These are phyloP conservation scores for Smittia sp. DNA, from an alignment of 2,888 invertebrate species.

Conservation along the genomic window DNA sequence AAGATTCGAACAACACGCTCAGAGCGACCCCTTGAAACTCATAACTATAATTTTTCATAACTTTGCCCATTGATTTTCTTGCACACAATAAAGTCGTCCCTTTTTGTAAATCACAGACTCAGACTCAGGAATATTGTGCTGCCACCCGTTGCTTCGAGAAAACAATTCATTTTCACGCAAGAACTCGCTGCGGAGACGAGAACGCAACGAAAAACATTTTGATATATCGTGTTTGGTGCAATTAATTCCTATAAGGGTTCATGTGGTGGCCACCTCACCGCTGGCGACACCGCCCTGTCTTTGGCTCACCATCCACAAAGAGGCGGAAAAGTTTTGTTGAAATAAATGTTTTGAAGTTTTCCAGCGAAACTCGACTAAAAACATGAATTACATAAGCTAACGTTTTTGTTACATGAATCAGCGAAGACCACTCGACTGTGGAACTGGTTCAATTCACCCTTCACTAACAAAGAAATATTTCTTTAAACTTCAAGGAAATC, in stretches of 20 bases:
- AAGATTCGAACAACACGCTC: background rate
- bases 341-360: slow-evolving; percentile 3
- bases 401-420: too few relatives aligned
- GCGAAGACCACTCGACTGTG: too few relatives aligned
- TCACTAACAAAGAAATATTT: too few relatives aligned
- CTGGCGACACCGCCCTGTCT: too few relatives aligned
- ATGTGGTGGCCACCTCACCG: slow-evolving; percentile 19
- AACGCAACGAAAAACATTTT: slow-evolving; percentile 22
- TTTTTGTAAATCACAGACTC: slow-evolving; percentile 29
- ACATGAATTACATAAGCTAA: too few relatives aligned
- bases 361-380: too few relatives aligned
- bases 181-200: background rate
- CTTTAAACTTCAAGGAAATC: too few relatives aligned
- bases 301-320: background rate
- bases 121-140: slow-evolving; percentile 1
- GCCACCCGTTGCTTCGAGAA: slow-evolving; percentile 39
- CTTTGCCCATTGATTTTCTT: slow-evolving; percentile 26
- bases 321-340: background rate
- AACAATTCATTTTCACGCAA: slow-evolving; percentile 41
- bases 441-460: too few relatives aligned
- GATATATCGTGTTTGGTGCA: slow-evolving; percentile 40
- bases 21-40: background rate
- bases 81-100: background rate
- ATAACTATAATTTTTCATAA: slow-evolving; percentile 36
- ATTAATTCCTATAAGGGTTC: slow-evolving; percentile 39